Conservation (phyloP, 2,113 vertebrate genomes). For the Nematolebias whitei region DNA sequence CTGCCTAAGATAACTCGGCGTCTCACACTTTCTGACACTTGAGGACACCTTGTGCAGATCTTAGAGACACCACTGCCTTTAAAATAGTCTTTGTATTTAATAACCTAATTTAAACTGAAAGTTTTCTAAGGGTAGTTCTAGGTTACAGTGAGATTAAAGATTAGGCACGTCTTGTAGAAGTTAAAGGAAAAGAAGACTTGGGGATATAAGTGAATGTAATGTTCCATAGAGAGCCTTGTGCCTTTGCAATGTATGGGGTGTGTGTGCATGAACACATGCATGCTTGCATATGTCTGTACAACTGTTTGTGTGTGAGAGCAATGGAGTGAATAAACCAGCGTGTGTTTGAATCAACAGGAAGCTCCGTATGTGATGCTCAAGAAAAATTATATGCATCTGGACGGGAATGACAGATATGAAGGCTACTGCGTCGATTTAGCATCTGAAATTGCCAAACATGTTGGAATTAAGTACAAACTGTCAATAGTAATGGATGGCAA, state of each 20-base stretch:
- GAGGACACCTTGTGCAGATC: background rate
- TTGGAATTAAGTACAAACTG: slow-evolving; percentile 99
- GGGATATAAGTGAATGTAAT: background rate
- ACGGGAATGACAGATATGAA: slow-evolving; percentile 99
- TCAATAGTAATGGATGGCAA: slow-evolving; percentile 98
- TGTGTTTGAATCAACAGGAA: slow-evolving; percentile 93
- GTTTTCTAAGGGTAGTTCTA: background rate
- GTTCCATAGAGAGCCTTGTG: background rate
- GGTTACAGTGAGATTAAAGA: background rate
- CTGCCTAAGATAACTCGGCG: background rate
- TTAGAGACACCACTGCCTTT: background rate
- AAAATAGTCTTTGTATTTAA: background rate
- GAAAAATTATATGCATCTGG: slow-evolving; percentile 98
- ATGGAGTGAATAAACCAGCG: slow-evolving; percentile 79
- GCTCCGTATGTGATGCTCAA: slow-evolving; percentile 99
- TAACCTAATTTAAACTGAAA: background rate
- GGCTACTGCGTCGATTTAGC: slow-evolving; percentile 99
- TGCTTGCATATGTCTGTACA: slow-evolving; percentile 62
- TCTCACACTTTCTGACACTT: background rate
- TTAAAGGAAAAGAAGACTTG: background rate
- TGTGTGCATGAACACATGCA: slow-evolving; percentile 40
- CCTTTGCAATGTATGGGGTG: slow-evolving; percentile 14
- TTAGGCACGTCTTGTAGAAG: background rate
- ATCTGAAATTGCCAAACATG: slow-evolving; percentile 99
- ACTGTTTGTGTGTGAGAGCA: slow-evolving; percentile 48